These are phyloP conservation scores for Hypolimnas misippus DNA, from an alignment of 2,888 invertebrate genomes.

Conservation along the genomic window DNA sequence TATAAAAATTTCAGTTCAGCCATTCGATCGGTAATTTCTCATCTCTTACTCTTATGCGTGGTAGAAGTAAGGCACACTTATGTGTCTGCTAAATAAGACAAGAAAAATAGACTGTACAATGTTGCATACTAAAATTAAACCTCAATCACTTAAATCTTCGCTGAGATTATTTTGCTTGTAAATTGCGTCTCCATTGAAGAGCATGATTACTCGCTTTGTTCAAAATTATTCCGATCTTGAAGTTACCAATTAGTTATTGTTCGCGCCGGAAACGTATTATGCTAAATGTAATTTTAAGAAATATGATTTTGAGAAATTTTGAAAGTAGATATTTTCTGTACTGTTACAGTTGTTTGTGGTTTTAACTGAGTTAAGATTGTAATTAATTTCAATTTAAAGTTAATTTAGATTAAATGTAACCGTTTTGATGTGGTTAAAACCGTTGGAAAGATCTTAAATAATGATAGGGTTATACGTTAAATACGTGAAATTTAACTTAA, in stretches of 20 bases:
- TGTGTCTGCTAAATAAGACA: too few relatives aligned
- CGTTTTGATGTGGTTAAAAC: background rate
- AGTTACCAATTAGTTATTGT: conserved; percentile 35
- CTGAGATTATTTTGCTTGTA: background rate
- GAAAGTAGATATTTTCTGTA: background rate
- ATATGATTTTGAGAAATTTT: conserved; percentile 20
- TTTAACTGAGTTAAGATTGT: too few relatives aligned
- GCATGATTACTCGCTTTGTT: conserved; percentile 9
- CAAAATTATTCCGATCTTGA: conserved; percentile 15
- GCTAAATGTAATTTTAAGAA: conserved; percentile 21
- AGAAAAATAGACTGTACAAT: too few relatives aligned
- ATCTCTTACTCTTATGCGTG: too few relatives aligned
- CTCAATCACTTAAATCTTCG: background rate
- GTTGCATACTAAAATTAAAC: background rate
- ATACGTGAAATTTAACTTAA: too few relatives aligned
- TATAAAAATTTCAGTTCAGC: too few relatives aligned
- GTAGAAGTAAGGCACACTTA: too few relatives aligned
- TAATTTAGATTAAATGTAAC: too few relatives aligned
- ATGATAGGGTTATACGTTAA: too few relatives aligned
- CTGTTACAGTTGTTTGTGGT: conserved; percentile 23
- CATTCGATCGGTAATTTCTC: too few relatives aligned
- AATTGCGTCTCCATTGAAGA: conserved; percentile 8
- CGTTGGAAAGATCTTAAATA: too few relatives aligned
- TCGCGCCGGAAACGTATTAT: conserved; percentile 29
- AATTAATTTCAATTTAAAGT: too few relatives aligned